Base-by-base conservation (phyloP, 2,113 vertebrate species). In the Felis catus region DNA sequence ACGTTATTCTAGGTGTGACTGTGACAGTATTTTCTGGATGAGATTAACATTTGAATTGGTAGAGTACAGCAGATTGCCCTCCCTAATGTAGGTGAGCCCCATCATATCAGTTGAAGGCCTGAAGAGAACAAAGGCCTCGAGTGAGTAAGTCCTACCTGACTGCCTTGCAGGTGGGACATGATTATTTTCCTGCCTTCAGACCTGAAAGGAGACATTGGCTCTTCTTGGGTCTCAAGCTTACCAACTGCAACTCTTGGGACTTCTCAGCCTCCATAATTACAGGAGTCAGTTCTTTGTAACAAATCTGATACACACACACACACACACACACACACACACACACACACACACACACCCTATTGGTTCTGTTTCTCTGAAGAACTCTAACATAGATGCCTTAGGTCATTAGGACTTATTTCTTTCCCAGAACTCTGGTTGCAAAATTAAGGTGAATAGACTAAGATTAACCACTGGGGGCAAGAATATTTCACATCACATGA, bases 281-380 rank as follows among this genome's bases (percentile, higher is more conserved):
- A n/a, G 66, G 74, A 53, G 58, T 39, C 51, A 33, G 31, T 45
- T 81, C 31, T 33, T 80, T n/a, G 31, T 3, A 25, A 55, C 80
- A 74, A 48, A 48, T 27, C 31, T 85, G 12, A 66, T 14, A 66
- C 61, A 63, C 61, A 63, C 61, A 63, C 21, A 23, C 19, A 61
- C 58, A 61, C 65, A 68, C 65, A 61, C 58, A 61, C 65, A 68
- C 65, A 74, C 39, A 45, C 73, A 74, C 23, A 74, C 23, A 41
- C 39, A 45, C 25, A 58, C 58, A 58, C 58, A 61, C 58, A 61
- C 58, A 61, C 21, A 9, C 19, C n/a, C 23, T n/a, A 58, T 41
- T 33, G 27, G 5, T 76, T 89, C 96, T 81, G 48, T 55, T 93
- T 93, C 23, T 61, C 66, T 86, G 45, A 18, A 95, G 58, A 95